Conservation (phyloP, 1,140 invertebrate genomes). For the Physella acuta region DNA sequence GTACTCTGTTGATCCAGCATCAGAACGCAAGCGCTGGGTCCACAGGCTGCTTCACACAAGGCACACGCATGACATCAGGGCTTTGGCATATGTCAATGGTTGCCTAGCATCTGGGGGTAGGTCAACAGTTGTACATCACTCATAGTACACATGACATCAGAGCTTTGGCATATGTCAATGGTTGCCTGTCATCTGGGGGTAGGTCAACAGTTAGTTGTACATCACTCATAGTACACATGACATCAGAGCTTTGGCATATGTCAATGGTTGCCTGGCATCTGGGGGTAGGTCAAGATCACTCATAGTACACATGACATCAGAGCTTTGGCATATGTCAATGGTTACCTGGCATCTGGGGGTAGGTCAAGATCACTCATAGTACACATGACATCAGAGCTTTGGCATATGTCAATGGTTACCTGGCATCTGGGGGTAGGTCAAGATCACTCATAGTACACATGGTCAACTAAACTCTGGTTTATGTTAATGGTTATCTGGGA, state of each 20-base stretch:
- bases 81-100: conserved; percentile 12
- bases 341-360: conserved; percentile 16
- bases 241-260: conserved; percentile 16
- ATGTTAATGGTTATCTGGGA: conserved; percentile 14
- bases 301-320: conserved; percentile 25
- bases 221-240: too few relatives aligned
- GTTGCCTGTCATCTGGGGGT: conserved; percentile 15
- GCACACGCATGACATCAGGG: conserved; percentile 23
- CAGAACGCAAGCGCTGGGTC: conserved; percentile 21
- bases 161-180: conserved; percentile 15
- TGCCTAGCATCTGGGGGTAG: conserved; percentile 18
- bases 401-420: conserved; percentile 5
- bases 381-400: conserved; percentile 24
- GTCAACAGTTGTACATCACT: background rate
- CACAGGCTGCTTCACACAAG: conserved; percentile 5
- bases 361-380: too few relatives aligned
- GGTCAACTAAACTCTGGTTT: conserved; percentile 11
- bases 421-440: conserved; percentile 21
- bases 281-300: too few relatives aligned
- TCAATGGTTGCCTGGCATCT: conserved; percentile 6
- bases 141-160: conserved; percentile 25
- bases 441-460: too few relatives aligned
- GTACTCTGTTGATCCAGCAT: conserved; percentile 1
- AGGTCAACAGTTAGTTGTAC: too few relatives aligned
- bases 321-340: conserved; percentile 15